Percentiles rank a stretch among this genome's conserved stretches.
phyloP scores from a whole-genome alignment of 2,888 invertebrate species.

The Agrotis exclamationis region DNA sequence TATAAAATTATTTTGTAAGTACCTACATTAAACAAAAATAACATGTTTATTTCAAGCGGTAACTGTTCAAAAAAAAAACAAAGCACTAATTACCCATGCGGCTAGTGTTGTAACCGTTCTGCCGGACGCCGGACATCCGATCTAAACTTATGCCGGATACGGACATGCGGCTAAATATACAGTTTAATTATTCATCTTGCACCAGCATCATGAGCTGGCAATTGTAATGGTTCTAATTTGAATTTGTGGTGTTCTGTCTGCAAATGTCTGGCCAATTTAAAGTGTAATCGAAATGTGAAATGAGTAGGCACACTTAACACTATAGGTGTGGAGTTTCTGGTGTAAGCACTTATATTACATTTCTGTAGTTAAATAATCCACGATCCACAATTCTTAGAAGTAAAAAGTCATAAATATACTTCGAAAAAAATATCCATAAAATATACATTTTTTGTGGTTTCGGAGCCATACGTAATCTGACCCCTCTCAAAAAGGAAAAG shows the following conservation, averaged over 20 bases:
- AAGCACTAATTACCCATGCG: conserved; percentile 39
- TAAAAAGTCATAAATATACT: too few species aligned
- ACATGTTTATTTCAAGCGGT: conserved; percentile 6
- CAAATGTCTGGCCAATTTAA: background rate
- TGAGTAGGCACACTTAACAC: too few species aligned
- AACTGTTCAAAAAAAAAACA: conserved; percentile 44
- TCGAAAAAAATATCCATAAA: too few species aligned
- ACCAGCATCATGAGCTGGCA: conserved; percentile 28
- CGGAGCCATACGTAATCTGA: too few species aligned
- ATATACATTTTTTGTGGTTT: too few species aligned
- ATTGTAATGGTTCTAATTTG: conserved; percentile 37
- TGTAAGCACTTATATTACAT: too few species aligned
- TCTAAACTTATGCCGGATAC: conserved; percentile 59
- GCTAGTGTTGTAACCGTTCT: conserved; percentile 45
- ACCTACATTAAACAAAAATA: background rate
- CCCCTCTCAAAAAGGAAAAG: too few species aligned
- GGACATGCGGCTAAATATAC: conserved; percentile 52
- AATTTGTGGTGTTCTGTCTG: conserved; percentile 16
- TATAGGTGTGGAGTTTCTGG: too few species aligned
- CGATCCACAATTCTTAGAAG: too few species aligned
- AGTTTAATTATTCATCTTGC: conserved; percentile 57
- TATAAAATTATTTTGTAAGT: background rate
- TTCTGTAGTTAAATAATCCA: too few species aligned
- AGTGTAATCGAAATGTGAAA: background rate
- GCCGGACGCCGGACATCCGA: conserved; percentile 61